These are phyloP conservation scores for Myotis lucifugus DNA, from an alignment of 2,113 vertebrate species.

Conservation along the genomic window DNA sequence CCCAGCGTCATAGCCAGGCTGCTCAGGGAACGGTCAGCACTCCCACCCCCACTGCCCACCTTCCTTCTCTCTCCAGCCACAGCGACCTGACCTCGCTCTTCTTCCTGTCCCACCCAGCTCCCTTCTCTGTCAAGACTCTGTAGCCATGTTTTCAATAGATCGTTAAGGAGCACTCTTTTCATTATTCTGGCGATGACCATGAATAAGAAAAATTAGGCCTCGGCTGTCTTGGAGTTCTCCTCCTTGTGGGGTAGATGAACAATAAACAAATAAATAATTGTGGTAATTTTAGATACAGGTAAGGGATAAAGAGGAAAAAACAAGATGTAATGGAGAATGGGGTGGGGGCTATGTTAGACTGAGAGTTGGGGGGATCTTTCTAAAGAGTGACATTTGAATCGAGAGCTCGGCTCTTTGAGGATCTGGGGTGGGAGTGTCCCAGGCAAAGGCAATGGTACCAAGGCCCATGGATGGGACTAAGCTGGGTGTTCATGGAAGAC, in stretches of 20 bases:
- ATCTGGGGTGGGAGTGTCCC: background rate
- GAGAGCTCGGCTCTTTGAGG: background rate
- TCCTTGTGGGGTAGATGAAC: background rate
- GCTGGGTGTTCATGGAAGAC: background rate
- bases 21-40: background rate
- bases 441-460: background rate
- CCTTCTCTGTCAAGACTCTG: background rate
- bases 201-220: background rate
- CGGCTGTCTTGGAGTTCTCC: background rate
- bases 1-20: background rate
- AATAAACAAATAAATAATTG: background rate
- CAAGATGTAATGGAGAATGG: background rate
- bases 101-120: background rate
- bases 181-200: background rate
- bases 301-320: background rate
- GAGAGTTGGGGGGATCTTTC: background rate
- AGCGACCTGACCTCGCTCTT: accelerated
- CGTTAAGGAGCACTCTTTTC: background rate
- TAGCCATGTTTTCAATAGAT: background rate
- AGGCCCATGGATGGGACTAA: too few species aligned
- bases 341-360: background rate
- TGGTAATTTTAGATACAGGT: background rate
- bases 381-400: background rate
- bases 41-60: background rate
- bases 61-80: background rate